Base-by-base conservation (phyloP, 2,113 vertebrate species). In the Xerus inauris region DNA sequence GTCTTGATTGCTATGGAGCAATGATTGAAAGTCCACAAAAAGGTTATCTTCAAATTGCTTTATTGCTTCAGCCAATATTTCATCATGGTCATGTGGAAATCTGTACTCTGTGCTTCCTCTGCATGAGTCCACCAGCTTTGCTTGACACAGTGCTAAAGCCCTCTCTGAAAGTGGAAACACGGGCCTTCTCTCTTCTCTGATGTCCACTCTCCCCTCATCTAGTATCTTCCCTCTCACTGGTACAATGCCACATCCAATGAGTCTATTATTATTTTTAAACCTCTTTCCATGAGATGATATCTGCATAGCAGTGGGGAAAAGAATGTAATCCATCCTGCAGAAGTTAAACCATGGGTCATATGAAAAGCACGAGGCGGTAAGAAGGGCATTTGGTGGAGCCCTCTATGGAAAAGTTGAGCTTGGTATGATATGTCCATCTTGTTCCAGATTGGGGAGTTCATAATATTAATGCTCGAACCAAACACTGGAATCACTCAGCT, bases 51-150 rank as follows among this genome's bases (percentile, higher is more conserved):
- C 73, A 97, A 83, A 94, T 94, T 71, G 81, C 96, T 96, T 96
- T 86, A 97, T 51, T 98, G 71, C 69, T 98, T 96, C 75, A 97
- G 94, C 75, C 95, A 96, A 90, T 38, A 54, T 82, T 91, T 84
- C 75, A 92, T 77, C 1, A n/a, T 7, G 67, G 95, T 97, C 65
- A 87, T 49, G 86, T 76, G 79, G 62, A 96, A 81, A 72, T 83
- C 14, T 77, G 26, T 10, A 10, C 8, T 86, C 64, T 28, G 47
- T 47, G 20, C 22, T 59, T 38, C 5, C 28, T 72, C 32, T 24
- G 4, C 14, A 32, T 35, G 9, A 45, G 59, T 28, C 72, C n/a
- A 85, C 49, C 38, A 84, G 92, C 49, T 93, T 71, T 59, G 42
- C 62, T 86, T 85, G 87, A 86, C 96, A 82, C 35, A 5, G 32